Evolutionary conservation across 2,113 vertebrate species (phyloP).

Genomic region (Macrotis lagotis): DNA sequence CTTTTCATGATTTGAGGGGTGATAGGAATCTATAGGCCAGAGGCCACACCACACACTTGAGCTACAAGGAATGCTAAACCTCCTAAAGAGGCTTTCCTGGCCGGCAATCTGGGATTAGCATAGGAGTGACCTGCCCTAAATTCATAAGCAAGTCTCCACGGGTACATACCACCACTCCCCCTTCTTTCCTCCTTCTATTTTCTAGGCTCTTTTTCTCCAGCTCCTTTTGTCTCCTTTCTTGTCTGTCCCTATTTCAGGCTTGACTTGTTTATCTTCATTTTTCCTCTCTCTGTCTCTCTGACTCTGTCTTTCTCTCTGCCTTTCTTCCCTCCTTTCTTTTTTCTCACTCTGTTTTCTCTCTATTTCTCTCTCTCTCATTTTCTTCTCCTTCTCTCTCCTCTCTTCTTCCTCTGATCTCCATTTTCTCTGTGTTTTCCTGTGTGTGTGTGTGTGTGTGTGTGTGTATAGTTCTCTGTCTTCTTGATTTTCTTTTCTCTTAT

Average conservation of each 20-base stretch:
- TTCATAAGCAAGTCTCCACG: background rate
- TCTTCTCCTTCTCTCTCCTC: fast-evolving
- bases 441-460: too few species aligned
- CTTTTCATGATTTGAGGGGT: background rate
- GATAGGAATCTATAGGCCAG: background rate
- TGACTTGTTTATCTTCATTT: background rate
- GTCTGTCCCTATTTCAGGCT: slow-evolving; percentile 28
- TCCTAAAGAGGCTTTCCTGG: background rate
- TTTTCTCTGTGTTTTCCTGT: fast-evolving
- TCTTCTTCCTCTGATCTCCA: background rate
- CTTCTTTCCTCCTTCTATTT: fast-evolving
- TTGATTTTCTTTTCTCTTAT: too few species aligned
- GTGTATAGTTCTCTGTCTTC: too few species aligned
- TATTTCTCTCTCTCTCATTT: background rate
- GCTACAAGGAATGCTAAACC: background rate
- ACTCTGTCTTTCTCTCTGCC: too few species aligned
- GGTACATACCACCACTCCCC: background rate
- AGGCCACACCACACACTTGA: background rate
- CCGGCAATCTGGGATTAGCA: slow-evolving; percentile 20
- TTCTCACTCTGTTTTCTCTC: background rate
- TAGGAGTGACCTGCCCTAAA: background rate
- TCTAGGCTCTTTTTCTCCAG: background rate
- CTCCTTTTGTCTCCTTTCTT: background rate
- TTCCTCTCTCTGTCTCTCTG: background rate
- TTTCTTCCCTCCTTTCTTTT: too few species aligned